Evolutionary conservation across 2,113 vertebrate genomes (phyloP).

Genomic region (Spea bombifrons): DNA sequence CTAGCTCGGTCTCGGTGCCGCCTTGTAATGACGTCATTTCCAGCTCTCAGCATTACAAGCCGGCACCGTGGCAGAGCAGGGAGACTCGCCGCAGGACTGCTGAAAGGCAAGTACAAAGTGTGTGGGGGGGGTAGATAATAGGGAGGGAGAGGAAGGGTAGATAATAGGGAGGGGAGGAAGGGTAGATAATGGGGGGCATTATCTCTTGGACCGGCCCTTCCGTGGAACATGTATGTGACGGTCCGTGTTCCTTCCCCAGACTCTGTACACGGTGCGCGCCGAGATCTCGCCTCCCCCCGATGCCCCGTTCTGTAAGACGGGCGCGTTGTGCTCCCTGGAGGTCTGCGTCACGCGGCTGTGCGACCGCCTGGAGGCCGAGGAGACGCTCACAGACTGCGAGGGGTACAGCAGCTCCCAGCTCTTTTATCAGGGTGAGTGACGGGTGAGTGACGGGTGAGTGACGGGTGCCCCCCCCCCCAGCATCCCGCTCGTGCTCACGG

Average conservation of each 20-base stretch:
- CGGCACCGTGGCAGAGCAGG: no score
- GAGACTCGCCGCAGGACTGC: no score
- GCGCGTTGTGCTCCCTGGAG: conserved; percentile 84
- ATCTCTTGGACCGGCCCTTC: no score
- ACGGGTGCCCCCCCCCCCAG: not conserved
- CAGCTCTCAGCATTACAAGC: no score
- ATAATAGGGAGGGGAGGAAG: no score
- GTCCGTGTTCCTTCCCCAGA: conserved; percentile 64
- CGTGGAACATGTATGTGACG: not conserved
- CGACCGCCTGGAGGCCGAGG: conserved; percentile 76
- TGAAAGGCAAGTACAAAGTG: no score
- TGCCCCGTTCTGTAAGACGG: conserved; percentile 80
- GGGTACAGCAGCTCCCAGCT: conserved; percentile 83
- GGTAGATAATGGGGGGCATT: no score
- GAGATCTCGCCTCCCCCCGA: conserved; percentile 79
- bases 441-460: fast-evolving
- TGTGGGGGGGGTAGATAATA: no score
- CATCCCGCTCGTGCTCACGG: not conserved
- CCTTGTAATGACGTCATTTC: no score
- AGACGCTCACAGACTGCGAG: conserved; percentile 72
- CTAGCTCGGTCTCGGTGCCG: no score
- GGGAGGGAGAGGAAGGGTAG: no score
- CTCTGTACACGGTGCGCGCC: conserved; percentile 79
- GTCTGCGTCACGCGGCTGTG: conserved; percentile 83
- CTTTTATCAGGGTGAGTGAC: conserved; percentile 87